These are phyloP conservation scores for Hepsetus odoe DNA, from an alignment of 2,113 vertebrate species.

Conservation along the genomic window DNA sequence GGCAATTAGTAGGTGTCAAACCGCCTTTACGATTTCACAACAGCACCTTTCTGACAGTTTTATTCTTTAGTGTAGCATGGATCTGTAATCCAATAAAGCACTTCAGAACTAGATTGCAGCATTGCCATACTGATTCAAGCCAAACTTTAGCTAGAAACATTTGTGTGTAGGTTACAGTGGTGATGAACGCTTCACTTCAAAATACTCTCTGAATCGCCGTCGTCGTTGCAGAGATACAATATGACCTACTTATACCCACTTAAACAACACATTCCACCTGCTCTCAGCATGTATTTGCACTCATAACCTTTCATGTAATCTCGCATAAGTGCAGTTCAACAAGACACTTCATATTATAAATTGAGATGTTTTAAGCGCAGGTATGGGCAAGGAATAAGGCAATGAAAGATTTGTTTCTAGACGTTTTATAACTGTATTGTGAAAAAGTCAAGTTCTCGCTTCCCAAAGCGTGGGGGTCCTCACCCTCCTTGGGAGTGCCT, in stretches of 20 bases:
- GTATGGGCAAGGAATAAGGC: background rate
- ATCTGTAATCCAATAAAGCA: background rate
- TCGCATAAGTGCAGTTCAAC: conserved; percentile 10
- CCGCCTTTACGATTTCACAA: background rate
- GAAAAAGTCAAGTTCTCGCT: background rate
- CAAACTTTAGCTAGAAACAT: background rate
- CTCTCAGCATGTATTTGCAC: conserved; percentile 39
- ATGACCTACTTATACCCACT: conserved; percentile 33
- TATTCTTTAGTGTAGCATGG: background rate
- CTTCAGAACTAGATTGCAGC: background rate
- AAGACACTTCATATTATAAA: conserved; percentile 44
- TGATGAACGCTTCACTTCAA: background rate
- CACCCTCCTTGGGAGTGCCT: background rate
- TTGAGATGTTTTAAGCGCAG: background rate
- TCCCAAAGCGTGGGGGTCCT: background rate
- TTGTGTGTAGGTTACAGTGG: background rate
- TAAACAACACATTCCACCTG: conserved; percentile 7
- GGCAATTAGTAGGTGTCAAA: background rate
- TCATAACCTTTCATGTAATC: conserved; percentile 33
- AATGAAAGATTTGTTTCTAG: background rate
- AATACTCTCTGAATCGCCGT: background rate
- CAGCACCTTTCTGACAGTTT: background rate
- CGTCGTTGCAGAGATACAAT: background rate
- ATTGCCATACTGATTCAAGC: background rate
- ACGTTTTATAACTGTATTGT: background rate